phyloP scores from a whole-genome alignment of 2,888 invertebrate genomes.

The Lithophane socia region DNA sequence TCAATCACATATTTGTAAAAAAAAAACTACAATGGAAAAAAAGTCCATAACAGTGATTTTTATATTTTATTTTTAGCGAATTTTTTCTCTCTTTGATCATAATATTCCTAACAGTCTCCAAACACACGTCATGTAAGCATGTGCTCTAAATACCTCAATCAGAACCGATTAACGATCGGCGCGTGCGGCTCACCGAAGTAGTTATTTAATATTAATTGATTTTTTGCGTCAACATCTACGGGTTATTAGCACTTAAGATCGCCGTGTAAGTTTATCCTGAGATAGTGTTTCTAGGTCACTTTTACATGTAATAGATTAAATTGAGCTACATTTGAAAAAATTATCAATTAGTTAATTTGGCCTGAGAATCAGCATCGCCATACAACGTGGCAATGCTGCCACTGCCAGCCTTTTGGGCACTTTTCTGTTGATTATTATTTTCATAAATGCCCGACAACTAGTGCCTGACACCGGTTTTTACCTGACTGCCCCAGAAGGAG shows the following conservation, averaged over 20 bases:
- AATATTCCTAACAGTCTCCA: neutral
- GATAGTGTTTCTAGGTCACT: conserved; percentile 12
- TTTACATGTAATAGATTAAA: neutral
- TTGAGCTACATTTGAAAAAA: conserved; percentile 9
- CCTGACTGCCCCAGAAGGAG: no score
- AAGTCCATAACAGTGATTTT: neutral
- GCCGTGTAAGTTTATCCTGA: conserved; percentile 29
- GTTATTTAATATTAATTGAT: conserved; percentile 59
- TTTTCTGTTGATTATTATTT: neutral
- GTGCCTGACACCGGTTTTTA: neutral
- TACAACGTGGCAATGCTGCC: neutral
- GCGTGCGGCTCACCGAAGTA: conserved; percentile 43
- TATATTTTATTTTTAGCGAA: neutral
- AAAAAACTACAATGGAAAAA: no score
- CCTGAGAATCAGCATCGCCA: neutral
- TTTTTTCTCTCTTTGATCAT: neutral
- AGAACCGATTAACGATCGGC: conserved; percentile 55
- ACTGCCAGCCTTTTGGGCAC: neutral
- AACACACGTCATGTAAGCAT: conserved; percentile 19
- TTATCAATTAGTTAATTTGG: neutral
- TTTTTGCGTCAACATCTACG: conserved; percentile 54
- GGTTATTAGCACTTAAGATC: conserved; percentile 48
- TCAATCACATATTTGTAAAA: no score
- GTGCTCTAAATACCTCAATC: conserved; percentile 61
- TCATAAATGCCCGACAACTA: neutral